Base-by-base conservation (phyloP, 2,113 vertebrate genomes). In the Furnarius figulus region DNA sequence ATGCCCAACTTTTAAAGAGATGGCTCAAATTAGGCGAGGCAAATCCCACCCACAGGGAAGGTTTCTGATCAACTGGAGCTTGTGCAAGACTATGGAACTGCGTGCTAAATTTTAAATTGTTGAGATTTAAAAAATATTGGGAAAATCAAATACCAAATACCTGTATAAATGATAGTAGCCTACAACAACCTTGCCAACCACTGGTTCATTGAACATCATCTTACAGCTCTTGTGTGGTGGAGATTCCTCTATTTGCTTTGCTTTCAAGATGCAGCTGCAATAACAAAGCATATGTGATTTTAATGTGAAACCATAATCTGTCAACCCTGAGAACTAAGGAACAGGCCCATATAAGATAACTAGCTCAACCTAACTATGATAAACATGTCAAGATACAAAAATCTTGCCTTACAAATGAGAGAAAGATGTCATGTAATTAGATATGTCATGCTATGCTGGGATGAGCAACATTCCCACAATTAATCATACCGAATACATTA, bases 251-350 rank as follows among this genome's bases (percentile, higher is more conserved):
- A 8, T 93, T 96, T 97, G 79, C 73, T 92, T 94, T 96, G 56
- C 65, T 97, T 95, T 94, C 85, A 71, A 94, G 92, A 93, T 78
- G 85, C 95, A 96, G 92, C 95, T 97, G 90, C 76, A 96, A 92
- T 90, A 96, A 96, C 93, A 95, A 92, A 73, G 93, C 79, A 46
- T 93, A 68, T 84, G 72, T 96, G 85, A 96, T 96, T 91, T 96
- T 91, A 90, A 94, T 90, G 76, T 88, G 83, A 86, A 79, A 78
- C 92, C 61, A 78, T 94, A 93, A 94, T 89, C 88, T 95, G 90
- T 95, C 70, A 95, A 39, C 85, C 83, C 92, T 81, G 80, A 94
- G 95, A 90, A 93, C 19, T 13, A 88, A 49, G 83, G 96, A 96
- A 58, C 88, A 86, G 83, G 72, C 76, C 63, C 56, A 30, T 77